Evolutionary conservation across 2,888 invertebrate genomes (phyloP).

Genomic region (Hypolimnas misippus): DNA sequence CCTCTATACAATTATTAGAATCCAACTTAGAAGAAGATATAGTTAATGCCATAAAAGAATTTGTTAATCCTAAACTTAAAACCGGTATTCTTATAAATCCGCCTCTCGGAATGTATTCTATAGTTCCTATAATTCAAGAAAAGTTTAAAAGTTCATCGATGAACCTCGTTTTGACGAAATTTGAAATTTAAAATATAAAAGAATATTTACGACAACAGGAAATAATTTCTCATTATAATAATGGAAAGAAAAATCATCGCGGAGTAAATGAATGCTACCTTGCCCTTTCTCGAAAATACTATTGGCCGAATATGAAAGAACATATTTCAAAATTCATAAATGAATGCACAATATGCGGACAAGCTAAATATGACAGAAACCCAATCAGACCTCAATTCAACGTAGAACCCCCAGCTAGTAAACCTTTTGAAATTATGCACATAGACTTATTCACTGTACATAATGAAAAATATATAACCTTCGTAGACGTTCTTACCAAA

Average conservation of each 20-base stretch:
- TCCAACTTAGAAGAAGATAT: conserved; percentile 43
- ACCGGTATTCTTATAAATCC: conserved; percentile 11
- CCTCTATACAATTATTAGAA: conserved; percentile 40
- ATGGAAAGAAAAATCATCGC: conserved; percentile 30
- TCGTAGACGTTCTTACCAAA: conserved; percentile 35
- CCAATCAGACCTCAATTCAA: conserved; percentile 9
- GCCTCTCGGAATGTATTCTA: background rate
- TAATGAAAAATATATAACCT: conserved; percentile 32
- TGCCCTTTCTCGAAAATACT: conserved; percentile 39
- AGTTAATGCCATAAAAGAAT: conserved; percentile 44
- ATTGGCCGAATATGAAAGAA: conserved; percentile 48
- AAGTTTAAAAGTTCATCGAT: conserved; percentile 28
- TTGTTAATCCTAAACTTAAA: conserved; percentile 21
- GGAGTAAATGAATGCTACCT: conserved; percentile 27
- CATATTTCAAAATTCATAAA: conserved; percentile 44
- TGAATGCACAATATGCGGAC: conserved; percentile 32
- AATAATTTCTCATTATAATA: conserved; percentile 17
- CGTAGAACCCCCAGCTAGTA: conserved; percentile 10
- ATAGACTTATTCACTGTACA: conserved; percentile 36
- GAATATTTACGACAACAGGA: conserved; percentile 37
- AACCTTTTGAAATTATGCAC: conserved; percentile 33
- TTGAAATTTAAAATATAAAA: conserved; percentile 32
- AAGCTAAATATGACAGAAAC: conserved; percentile 28
- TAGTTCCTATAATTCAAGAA: conserved; percentile 7
- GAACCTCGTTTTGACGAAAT: conserved; percentile 29